Percentiles rank a stretch among this genome's conserved stretches.
Conservation (phyloP, 2,888 invertebrate genomes). For the Asteroscopus sphinx region DNA sequence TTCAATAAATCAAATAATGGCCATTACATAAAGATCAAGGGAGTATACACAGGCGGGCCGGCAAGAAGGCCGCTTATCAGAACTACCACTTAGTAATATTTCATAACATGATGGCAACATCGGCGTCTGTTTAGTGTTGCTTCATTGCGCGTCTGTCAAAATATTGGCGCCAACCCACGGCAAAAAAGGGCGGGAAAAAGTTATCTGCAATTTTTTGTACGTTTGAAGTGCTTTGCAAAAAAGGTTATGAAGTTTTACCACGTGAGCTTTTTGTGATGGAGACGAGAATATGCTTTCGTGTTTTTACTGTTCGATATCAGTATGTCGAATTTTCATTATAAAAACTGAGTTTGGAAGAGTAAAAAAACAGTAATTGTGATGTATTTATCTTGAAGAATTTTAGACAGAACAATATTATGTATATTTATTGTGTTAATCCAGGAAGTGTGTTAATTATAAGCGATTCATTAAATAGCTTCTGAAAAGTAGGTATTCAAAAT, state of each 20-base stretch:
- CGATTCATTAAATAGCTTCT: too few relatives aligned
- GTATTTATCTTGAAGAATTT: too few relatives aligned
- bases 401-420: too few relatives aligned
- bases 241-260: slow-evolving; percentile 30
- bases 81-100: slow-evolving; percentile 81
- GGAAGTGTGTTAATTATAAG: too few relatives aligned
- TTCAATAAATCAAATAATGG: slow-evolving; percentile 60
- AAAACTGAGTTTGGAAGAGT: neutral
- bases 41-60: slow-evolving; percentile 56
- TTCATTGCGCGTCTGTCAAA: slow-evolving; percentile 73
- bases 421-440: too few relatives aligned
- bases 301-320: slow-evolving; percentile 8
- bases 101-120: slow-evolving; percentile 70
- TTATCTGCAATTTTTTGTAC: slow-evolving; percentile 50
- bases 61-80: slow-evolving; percentile 76
- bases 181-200: slow-evolving; percentile 57
- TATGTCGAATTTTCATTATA: neutral
- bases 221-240: slow-evolving; percentile 39
- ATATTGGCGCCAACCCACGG: slow-evolving; percentile 76
- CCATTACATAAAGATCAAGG: slow-evolving; percentile 59
- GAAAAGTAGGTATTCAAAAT: too few relatives aligned
- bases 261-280: slow-evolving; percentile 19
- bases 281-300: slow-evolving; percentile 1
- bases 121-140: slow-evolving; percentile 75
- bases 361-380: neutral